A percentile compares a stretch with the other conserved stretches of the same genome.
Conservation (phyloP, 2,888 invertebrate genomes). For the Dioctria linearis region DNA sequence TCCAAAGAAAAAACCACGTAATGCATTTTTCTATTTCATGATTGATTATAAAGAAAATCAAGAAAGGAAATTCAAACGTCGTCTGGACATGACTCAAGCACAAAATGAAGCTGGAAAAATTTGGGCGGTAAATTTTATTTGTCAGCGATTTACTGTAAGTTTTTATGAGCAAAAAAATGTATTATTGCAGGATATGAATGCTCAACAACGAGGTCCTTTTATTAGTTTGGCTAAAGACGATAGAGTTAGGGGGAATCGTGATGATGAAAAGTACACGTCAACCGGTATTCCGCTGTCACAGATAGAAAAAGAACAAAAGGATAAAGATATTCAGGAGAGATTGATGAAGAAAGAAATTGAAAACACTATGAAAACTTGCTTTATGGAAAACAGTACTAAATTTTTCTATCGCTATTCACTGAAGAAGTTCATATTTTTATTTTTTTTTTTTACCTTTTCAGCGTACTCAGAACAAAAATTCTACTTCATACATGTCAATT, state of each 20-base stretch:
- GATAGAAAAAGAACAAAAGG: slow-evolving; percentile 61
- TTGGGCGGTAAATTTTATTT: slow-evolving; percentile 63
- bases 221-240: slow-evolving; percentile 62
- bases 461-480: slow-evolving; percentile 65
- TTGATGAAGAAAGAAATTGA: slow-evolving; percentile 66
- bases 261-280: slow-evolving; percentile 62
- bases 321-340: slow-evolving; percentile 59
- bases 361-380: slow-evolving; percentile 61
- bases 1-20: slow-evolving; percentile 23
- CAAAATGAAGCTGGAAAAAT: slow-evolving; percentile 62
- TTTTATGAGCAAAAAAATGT: not conserved
- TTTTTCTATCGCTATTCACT: no score
- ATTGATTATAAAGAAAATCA: slow-evolving; percentile 21
- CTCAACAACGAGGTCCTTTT: slow-evolving; percentile 64
- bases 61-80: slow-evolving; percentile 2
- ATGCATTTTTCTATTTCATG: slow-evolving; percentile 43
- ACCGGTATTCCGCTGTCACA: slow-evolving; percentile 62
- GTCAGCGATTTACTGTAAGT: not conserved
- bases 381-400: slow-evolving; percentile 62
- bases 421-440: slow-evolving; percentile 13
- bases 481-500: slow-evolving; percentile 66
- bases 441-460: slow-evolving; percentile 56
- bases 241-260: slow-evolving; percentile 25
- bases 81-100: slow-evolving; percentile 60
- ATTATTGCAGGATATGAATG: slow-evolving; percentile 60